Base-by-base conservation (phyloP, 2,888 invertebrate genomes). In the Dichetophora obliterata region DNA sequence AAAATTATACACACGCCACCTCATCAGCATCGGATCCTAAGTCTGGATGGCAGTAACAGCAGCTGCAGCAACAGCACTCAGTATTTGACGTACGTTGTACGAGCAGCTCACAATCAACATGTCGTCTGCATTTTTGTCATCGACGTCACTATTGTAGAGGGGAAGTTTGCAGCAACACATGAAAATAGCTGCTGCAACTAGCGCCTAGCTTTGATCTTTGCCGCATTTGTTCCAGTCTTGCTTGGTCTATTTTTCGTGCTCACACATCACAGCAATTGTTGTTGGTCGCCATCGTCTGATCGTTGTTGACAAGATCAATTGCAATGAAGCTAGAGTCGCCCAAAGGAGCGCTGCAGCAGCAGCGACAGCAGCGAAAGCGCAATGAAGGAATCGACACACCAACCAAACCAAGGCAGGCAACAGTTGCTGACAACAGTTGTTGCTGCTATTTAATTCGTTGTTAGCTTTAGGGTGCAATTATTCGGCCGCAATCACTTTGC, bases 1-100 rank as follows among this genome's bases (percentile, higher is more conserved):
- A 74, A 74, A 74, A 74, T 74, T 74, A 74, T 74, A 74, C 66
- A 74, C 74, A 74, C 66, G 74, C 66, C 74, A 66, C 66, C 66
- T 66, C 52, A 74, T 74, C 74, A 66, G 66, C 16, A 63, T 52
- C 74, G 34, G 9, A 19, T 5, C n/a, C 14, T 27, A 19, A 16
- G 43, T 43, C 11, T 65, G 16, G 16, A 8, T 65, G 16, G 6
- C 66, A 37, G 11, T 5, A 19, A 9, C 43, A 16, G 16, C n/a
- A 19, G 6, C 43, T 5, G 16, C n/a, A 19, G 6, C 22, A 37
- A 14, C 63, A n/a, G 63, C 63, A 57, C 27, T 27, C 69, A 24
- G 19, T 70, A 9, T 27, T 11, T 16, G 50, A 50, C 57, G 19
- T 57, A 16, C 57, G 16, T 27, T 24, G 14, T 24, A 14, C 16